Conservation (phyloP, 1,140 invertebrate genomes). For the Hycleus cichorii region DNA sequence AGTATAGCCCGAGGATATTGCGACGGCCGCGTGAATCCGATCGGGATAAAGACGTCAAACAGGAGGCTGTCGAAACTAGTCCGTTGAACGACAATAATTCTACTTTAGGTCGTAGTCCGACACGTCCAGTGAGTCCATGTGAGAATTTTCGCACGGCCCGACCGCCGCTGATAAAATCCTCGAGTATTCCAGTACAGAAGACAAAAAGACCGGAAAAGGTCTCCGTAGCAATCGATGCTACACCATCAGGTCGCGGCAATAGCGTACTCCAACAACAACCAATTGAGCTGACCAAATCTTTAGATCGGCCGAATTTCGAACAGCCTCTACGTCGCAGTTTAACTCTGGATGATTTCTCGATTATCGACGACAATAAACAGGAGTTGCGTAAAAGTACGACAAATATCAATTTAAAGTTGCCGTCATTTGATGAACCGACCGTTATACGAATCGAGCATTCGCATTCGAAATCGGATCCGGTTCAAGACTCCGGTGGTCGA, state of each 20-base stretch:
- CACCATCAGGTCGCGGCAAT: constrained; percentile 58
- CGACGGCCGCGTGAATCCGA: constrained; percentile 33
- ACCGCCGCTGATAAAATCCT: constrained; percentile 22
- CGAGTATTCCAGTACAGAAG: constrained; percentile 26
- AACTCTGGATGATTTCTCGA: constrained; percentile 41
- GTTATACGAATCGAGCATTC: constrained; percentile 54
- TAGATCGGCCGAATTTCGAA: constrained; percentile 38
- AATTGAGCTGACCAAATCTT: constrained; percentile 60
- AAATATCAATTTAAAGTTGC: constrained; percentile 41
- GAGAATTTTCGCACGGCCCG: constrained; percentile 26
- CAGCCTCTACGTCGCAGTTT: constrained; percentile 40
- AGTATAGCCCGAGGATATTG: constrained; percentile 59
- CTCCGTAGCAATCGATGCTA: constrained; percentile 67
- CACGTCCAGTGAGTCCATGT: constrained; percentile 43
- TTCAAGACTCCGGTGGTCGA: constrained; percentile 47
- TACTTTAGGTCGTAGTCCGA: constrained; percentile 38
- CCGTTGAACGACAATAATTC: constrained; percentile 41
- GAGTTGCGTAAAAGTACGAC: constrained; percentile 44
- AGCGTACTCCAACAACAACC: constrained; percentile 67
- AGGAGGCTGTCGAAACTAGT: constrained; percentile 4
- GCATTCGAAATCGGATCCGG: constrained; percentile 67
- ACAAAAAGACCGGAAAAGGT: constrained; percentile 53
- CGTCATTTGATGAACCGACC: constrained; percentile 22
- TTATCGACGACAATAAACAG: constrained; percentile 22
- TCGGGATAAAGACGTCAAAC: constrained; percentile 11